Percentiles rank a stretch among this genome's conserved stretches.
These are phyloP conservation scores for Heteromyza rotundicornis DNA, from an alignment of 2,888 invertebrate genomes.

Conservation along the genomic window DNA sequence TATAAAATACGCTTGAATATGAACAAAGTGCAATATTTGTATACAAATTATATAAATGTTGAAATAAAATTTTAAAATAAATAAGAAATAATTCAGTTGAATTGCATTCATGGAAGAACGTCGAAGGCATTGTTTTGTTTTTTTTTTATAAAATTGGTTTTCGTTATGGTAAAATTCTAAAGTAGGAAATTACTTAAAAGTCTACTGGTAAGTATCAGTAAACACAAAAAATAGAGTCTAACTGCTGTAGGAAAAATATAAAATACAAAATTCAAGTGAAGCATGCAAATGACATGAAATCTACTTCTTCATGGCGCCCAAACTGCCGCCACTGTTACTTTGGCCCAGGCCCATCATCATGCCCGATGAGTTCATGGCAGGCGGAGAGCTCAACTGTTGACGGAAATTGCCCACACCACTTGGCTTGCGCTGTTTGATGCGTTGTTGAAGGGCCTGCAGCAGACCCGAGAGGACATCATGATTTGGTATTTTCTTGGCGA, in stretches of 20 bases:
- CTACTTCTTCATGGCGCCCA: conserved; percentile 11
- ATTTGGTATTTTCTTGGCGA: conserved; percentile 87
- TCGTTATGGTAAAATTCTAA: too few species aligned
- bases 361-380: conserved; percentile 16
- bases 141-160: too few species aligned
- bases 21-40: not conserved
- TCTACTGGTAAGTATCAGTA: not conserved
- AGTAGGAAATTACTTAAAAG: too few species aligned
- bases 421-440: conserved; percentile 72
- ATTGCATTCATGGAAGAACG: conserved; percentile 17
- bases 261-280: conserved; percentile 2
- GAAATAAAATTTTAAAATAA: conserved; percentile 2
- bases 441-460: conserved; percentile 78
- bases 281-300: not conserved
- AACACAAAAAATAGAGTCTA: not conserved
- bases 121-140: not conserved
- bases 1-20: not conserved
- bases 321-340: conserved; percentile 9
- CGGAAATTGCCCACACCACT: conserved; percentile 48
- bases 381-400: conserved; percentile 47
- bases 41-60: not conserved
- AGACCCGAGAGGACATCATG: conserved; percentile 87
- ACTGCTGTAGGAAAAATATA: not conserved
- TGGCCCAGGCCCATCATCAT: not conserved
- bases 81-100: not conserved